Base-by-base conservation (phyloP, 2,888 invertebrate species). In the Eristalis arbustorum region DNA sequence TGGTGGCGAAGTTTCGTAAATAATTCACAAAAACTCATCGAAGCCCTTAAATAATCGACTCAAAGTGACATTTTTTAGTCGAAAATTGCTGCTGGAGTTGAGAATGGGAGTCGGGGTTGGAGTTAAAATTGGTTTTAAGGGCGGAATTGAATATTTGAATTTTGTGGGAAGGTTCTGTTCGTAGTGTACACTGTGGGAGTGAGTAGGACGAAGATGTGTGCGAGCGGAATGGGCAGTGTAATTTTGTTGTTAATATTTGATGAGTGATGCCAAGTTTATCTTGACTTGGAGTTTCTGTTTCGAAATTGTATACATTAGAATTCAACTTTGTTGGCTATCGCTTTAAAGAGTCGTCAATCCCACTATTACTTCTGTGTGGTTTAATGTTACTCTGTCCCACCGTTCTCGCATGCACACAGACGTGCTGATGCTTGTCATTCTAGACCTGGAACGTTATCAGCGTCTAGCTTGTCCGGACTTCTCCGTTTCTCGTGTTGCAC, bases 181-280 rank as follows among this genome's bases (percentile, higher is more conserved):
- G 42, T 22, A 87, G 69, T 87, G 87, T 87, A 87, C 87, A 14
- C 5, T 22, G 34, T 56, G 18, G 3, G 28, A 49, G 40, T 42
- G 28, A 25, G 67, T 18, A n/a, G 28, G 13, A 28, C 5, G 5
- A n/a, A 59, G 14, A 66, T 34, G 57, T n/a, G 75, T 22, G n/a
- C 14, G 18, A 87, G 18, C 37, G 78, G 63, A 78, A 78, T 40
- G 10, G 28, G 10, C 13, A 14, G 10, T 62, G 61, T 23, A n/a
- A 18, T 56, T 34, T 63, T 37, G 23, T 63, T 61, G 37, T 73
- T 57, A 78, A 75, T 83, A 87, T 78, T 87, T 87, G 6, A 78
- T 75, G 61, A 87, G 82, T 85, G 85, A 73, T 85, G 85, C 85
- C 85, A 81, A 75, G 56, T 67, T 37, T 3, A 13, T 37, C 37